phyloP scores from a whole-genome alignment of 2,113 vertebrate species.

The Sus scrofa region DNA sequence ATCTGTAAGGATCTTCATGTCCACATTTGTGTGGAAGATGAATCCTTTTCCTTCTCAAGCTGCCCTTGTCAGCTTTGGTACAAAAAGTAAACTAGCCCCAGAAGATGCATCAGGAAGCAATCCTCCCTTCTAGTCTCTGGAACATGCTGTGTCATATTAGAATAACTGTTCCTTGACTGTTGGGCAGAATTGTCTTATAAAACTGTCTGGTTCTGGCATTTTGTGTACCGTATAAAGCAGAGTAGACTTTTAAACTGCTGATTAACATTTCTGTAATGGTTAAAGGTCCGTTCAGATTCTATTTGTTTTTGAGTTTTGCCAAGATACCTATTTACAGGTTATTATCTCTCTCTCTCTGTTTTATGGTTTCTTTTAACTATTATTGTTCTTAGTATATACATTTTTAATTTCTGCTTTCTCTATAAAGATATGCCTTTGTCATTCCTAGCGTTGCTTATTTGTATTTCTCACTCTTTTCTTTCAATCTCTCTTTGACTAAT shows the following conservation, averaged over 20 bases:
- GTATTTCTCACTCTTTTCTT: neutral
- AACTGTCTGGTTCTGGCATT: neutral
- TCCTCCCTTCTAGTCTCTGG: neutral
- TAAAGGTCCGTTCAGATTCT: neutral
- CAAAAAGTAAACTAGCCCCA: neutral
- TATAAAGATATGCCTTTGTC: accelerated
- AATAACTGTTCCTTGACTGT: neutral
- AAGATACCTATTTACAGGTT: neutral
- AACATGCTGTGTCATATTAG: neutral
- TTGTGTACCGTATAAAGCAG: neutral
- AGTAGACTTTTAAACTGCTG: neutral
- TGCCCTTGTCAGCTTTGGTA: neutral
- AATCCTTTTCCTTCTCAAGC: neutral
- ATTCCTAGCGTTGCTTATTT: too few relatives aligned
- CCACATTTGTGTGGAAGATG: neutral
- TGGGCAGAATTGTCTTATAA: neutral
- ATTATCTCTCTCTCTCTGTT: neutral
- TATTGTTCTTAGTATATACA: neutral
- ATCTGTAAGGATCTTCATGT: neutral
- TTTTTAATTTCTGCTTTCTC: neutral
- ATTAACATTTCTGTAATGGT: neutral
- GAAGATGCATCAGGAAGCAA: neutral
- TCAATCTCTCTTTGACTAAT: neutral
- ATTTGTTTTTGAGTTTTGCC: neutral
- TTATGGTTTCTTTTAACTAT: neutral